A percentile compares a stretch with the other conserved stretches of the same genome.
Conservation (phyloP, 2,888 invertebrate species). For the Gymnocheta viridis region DNA sequence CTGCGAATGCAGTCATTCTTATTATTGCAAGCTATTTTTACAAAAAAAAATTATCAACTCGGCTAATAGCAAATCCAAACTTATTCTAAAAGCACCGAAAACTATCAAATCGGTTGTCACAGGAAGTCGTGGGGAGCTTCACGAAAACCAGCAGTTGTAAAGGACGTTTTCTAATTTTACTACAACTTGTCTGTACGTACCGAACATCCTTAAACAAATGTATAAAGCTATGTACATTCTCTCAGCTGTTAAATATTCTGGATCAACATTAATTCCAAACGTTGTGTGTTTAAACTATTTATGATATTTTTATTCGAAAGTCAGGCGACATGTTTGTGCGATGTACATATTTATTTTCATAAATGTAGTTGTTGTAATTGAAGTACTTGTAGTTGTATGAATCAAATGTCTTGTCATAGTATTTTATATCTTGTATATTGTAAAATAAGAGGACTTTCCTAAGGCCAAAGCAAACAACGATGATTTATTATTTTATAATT, state of each 20-base stretch:
- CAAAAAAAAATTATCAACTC: too few relatives aligned
- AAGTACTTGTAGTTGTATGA: constrained; percentile 18
- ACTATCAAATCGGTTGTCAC: too few relatives aligned
- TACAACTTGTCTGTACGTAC: background rate
- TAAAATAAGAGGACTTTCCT: constrained; percentile 69
- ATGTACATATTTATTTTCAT: background rate
- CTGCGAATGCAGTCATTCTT: too few relatives aligned
- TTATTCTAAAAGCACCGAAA: too few relatives aligned
- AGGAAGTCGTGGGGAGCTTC: too few relatives aligned
- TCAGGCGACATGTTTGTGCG: background rate
- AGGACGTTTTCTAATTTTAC: too few relatives aligned
- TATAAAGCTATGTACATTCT: background rate
- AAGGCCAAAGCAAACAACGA: constrained; percentile 68
- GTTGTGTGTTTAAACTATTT: constrained; percentile 21
- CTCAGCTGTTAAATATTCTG: constrained; percentile 13
- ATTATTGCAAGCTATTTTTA: too few relatives aligned
- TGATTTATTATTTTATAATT: constrained; percentile 73
- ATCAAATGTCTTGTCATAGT: constrained; percentile 56
- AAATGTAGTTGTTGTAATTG: constrained; percentile 22
- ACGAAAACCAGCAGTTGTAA: too few relatives aligned
- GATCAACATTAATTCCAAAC: constrained; percentile 40
- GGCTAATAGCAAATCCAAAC: too few relatives aligned
- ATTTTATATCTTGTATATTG: constrained; percentile 58
- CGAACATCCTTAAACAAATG: background rate
- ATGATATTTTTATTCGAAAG: constrained; percentile 40